Base-by-base conservation (phyloP, 1,140 invertebrate species). In the Kradibia gibbosae region DNA sequence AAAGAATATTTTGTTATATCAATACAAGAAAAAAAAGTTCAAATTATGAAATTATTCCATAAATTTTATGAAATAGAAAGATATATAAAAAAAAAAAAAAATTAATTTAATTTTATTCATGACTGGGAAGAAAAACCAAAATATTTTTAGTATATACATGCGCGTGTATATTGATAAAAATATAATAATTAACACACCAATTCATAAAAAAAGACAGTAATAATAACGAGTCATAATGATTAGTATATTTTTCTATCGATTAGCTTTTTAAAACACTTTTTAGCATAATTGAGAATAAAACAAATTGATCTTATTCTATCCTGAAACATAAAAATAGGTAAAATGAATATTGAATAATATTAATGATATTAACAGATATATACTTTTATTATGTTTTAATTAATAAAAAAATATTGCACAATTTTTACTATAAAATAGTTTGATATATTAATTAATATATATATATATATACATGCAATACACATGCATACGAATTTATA, bases 121-220 rank as follows among this genome's bases (percentile, higher is more conserved):
- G 39, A 67, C 20, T n/a, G 28, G 36, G 45, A n/a, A 71, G 42
- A 48, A 71, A 48, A 48, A 11, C 13, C 31, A 48, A 71, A 71
- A 48, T 48, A 71, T 71, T 48, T 48, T 71, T 48, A 0, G 4
- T 11, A 25, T 3, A 31, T 48, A 48, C 42, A 71, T 71, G 31
- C 57, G 4, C 28, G 57, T 62, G 25, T 31, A 45, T 48, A 31
- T 31, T 25, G 31, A 57, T 76, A n/a, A 25, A 62, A 48, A 62
- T 25, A 76, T 8, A 39, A 62, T 76, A 76, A 76, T 76, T 76
- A 62, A n/a, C n/a, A n/a, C n/a, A n/a, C n/a, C n/a, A n/a, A n/a
- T n/a, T n/a, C n/a, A n/a, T n/a, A n/a, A n/a, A n/a, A n/a, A n/a
- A n/a, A n/a, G n/a, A n/a, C n/a, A n/a, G n/a, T n/a, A n/a, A n/a